Base-by-base conservation (phyloP, 2,888 invertebrate genomes). In the Branchipolynoe longqiensis region DNA sequence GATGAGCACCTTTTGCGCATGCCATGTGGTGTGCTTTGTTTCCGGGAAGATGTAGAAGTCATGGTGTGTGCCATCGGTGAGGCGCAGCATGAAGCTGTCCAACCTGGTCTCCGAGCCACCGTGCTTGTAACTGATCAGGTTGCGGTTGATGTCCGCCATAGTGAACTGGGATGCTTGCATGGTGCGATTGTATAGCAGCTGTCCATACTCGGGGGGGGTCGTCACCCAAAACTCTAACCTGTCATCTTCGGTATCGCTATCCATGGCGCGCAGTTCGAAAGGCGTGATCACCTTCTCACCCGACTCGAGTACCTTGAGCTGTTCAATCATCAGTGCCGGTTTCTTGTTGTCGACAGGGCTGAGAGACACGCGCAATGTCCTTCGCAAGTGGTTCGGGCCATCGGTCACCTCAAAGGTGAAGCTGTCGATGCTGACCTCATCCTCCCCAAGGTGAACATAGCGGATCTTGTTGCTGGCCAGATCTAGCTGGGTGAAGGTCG, bases 341-440 rank as follows among this genome's bases (percentile, higher is more conserved):
- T 90, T 91, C 87, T 93, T 92, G 87, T 94, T 93, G 88, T 94
- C 93, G 0, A 93, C 92, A 87, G 92, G 92, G 59, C 90, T 92
- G 8, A 94, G 87, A 0, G 93, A 91, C 56, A 94, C 93, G 54
- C 93, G 87, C 86, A 94, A 93, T 6, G 93, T 93, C 25, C 93
- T 89, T 28, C 88, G 89, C 3, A 92, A 90, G 0, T 90, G 91
- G 87, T 94, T 93, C 86, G 89, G 91, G 2, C 93, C 93, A 88
- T 93, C 93, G 1, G 92, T 92, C 8, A 94, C 93, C 88, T 93
- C 93, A 88, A 94, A 93, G 87, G 93, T 93, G 88, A 94, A 94
- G 82, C 91, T 91, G 88, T 94, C 94, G 90, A 92, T 91, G 86
- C 92, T 92, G 62, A 91, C 90, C 88, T 93, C 93, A 88, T 92